Evolutionary conservation across 2,888 invertebrate species (phyloP), one percentile per base, ranked within the genome.

Genomic region (Asteroscopus sphinx): DNA sequence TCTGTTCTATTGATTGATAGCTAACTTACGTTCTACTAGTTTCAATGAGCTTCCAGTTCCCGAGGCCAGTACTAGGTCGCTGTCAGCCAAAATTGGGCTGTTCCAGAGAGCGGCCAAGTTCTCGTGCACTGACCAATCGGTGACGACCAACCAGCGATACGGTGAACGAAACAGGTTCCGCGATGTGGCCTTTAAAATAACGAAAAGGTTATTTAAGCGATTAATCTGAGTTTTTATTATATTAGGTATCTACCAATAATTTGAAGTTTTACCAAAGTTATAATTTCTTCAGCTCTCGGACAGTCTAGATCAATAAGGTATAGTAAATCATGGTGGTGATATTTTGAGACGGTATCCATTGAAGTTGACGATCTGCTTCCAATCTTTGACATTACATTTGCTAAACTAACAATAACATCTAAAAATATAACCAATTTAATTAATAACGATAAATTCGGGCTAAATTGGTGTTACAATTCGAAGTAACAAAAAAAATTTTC

Each of bases 251-350:
- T 28, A 28, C 9, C 8, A 28, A 28, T 26, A 28, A 28, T 28
- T 9, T 9, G 11, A 28, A 9, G 28, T 28, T 9, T 9, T 26
- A 91, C 91, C 65, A 82, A 74, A 8, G 28, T 17, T 13, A 91
- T 56, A 7, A 77, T 30, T 15, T 81, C 68, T 12, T 77, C 61
- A 26, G 81, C 62, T 16, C 49, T 35, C 6, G 78, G 60, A 56
- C 91, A 92, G 9, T 85, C 79, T n/a, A 90, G 71, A 63, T 92
- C 91, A 12, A 82, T 26, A 8, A 91, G 62, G 49, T 86, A 85
- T 9, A 92, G 49, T 8, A 86, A 35, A 6, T 73, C 55, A 30
- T 88, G 89, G n/a, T 83, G 77, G 41, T 83, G 70, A 51, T 77
- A 68, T 30, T 77, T 73, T 2, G 52, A 56, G 2, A 52, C 55